Evolutionary conservation across 2,888 invertebrate species (phyloP).

Genomic region (Romanomermis culicivorax): DNA sequence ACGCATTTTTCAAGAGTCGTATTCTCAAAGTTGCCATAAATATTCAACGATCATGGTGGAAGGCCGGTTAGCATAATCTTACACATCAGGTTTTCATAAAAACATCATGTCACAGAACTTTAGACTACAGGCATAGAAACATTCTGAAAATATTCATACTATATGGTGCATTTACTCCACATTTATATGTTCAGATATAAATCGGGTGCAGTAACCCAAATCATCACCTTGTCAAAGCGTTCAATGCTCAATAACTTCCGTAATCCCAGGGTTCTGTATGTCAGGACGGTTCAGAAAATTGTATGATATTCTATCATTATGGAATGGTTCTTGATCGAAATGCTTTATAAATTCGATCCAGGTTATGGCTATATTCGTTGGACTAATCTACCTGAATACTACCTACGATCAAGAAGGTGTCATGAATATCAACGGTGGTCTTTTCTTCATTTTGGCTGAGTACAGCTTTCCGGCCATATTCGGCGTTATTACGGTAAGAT

Average conservation of each 20-base stretch:
- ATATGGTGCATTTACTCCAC: too few species aligned
- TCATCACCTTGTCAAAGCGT: slow-evolving; percentile 65
- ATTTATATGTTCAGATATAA: slow-evolving; percentile 51
- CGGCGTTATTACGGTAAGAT: slow-evolving; percentile 67
- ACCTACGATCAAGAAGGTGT: slow-evolving; percentile 60
- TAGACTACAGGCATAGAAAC: too few species aligned
- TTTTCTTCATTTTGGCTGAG: slow-evolving; percentile 69
- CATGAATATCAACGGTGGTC: slow-evolving; percentile 75
- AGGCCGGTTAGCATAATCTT: too few species aligned
- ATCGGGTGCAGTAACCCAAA: slow-evolving; percentile 64
- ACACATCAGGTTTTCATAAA: too few species aligned
- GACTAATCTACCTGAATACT: slow-evolving; percentile 65
- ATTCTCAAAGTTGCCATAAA: too few species aligned
- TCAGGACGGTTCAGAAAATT: slow-evolving; percentile 60
- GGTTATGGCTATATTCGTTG: slow-evolving; percentile 41
- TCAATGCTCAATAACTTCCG: slow-evolving; percentile 70
- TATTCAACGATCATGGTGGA: too few species aligned
- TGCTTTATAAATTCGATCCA: too few species aligned
- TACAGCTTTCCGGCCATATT: slow-evolving; percentile 89
- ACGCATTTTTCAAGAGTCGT: too few species aligned
- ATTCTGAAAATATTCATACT: too few species aligned
- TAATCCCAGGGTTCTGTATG: slow-evolving; percentile 67
- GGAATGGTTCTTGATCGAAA: too few species aligned
- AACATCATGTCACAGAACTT: too few species aligned
- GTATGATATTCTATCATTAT: slow-evolving; percentile 33